Base-by-base conservation (phyloP, 2,797 vertebrate genomes). In the Rhinophrynus dorsalis region DNA sequence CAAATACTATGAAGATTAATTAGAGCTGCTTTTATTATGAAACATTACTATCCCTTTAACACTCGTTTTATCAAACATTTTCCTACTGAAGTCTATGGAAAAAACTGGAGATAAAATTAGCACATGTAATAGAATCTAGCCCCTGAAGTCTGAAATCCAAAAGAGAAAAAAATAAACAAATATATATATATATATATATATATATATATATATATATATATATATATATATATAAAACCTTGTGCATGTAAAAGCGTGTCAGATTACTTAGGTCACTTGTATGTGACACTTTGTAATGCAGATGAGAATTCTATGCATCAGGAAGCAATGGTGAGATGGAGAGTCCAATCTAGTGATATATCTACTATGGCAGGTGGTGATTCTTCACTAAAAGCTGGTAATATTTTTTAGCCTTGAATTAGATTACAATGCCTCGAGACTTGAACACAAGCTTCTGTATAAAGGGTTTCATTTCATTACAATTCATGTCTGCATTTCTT, bases 251-350 rank as follows among this genome's bases (percentile, higher is more conserved):
- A 45, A 11, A 30, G 20, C 23, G n/a, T 38, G 32, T 51, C 24
- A 40, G 27, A 64, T 55, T 21, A 47, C 12, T 26, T 54, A 44
- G 54, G 18, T 6, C 17, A 30, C 24, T 8, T 40, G 15, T 18
- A 27, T 52, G 8, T 66, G n/a, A 38, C 10, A 63, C 26, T 38
- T 38, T 51, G 17, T 37, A 63, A 33, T 62, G 18, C 18, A 45
- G 27, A 20, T n/a, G 11, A 21, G 23, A 45, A 60, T 48, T 33
- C 47, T 21, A 24, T 47, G 2, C 10, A 48, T 2, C 18, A 15
- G 12, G n/a, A 35, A 47, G 21, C 1, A 35, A 37, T 7, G 21
- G 21, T 38, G 21, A 10, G 40, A 12, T 50, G 13, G 30, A 50
- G 23, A 8, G 15, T 40, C 6, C 32, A 18, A 32, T 26, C 3